Base-by-base conservation (phyloP, 1,140 invertebrate genomes). In the Drosophila novamexicana region DNA sequence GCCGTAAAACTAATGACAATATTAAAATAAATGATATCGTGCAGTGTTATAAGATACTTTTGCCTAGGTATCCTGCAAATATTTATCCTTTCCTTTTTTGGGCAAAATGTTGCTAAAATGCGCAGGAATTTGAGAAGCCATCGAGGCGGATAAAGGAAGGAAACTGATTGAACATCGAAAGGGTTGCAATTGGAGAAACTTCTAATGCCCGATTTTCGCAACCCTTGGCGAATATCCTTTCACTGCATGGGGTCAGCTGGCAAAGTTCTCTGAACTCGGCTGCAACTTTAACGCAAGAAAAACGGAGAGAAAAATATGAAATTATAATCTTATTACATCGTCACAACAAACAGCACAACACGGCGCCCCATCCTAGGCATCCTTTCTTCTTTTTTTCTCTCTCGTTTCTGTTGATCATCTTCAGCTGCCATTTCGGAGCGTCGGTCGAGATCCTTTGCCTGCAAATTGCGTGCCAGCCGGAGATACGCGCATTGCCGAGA, bases 291-390 rank as follows among this genome's bases (percentile, higher is more conserved):
- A 18, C 37, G 7, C 22, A 22, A 39, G 62, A 69, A 52, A 79
- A 78, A 65, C 47, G 45, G 36, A 73, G 65, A 56, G 59, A 47
- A 88, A 78, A 76, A 79, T 86, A 86, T 86, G 83, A 62, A 86
- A 86, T 88, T 89, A 86, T 86, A 86, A 86, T 86, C 83, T 88
- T 88, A 86, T 86, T 86, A 86, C 83, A 86, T 89, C 84, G 79
- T 89, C 84, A 88, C 84, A 86, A 86, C 84, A 86, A 86, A 82
- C 77, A 59, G 50, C 56, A 50, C 57, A 68, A 67, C 50, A 42
- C 77, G 75, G 75, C 72, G 70, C 76, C 76, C 68, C 76, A 79
- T 73, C 67, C 72, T 79, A 74, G 79, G 69, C 79, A 71, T 79
- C 66, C 83, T 79, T 84, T 76, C 64, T 68, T 39, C n/a, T 34